phyloP scores from a whole-genome alignment of 2,888 invertebrate genomes.

The Ormia ochracea region DNA sequence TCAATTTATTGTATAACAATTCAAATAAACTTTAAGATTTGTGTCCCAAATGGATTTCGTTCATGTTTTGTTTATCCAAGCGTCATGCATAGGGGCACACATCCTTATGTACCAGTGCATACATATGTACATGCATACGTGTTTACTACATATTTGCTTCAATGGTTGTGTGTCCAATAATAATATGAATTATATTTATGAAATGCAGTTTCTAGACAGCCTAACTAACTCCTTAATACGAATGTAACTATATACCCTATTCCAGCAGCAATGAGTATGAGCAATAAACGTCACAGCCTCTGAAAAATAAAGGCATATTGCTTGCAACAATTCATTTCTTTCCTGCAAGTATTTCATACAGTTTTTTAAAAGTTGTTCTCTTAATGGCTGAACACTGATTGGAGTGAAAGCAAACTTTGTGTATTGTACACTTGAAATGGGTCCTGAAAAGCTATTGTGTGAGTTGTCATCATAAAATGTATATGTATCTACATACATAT shows the following conservation, averaged over 20 bases:
- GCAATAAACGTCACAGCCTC: conserved; percentile 16
- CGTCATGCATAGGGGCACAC: too few species aligned
- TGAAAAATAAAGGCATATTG: background rate
- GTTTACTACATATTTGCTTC: too few species aligned
- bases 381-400: conserved; percentile 25
- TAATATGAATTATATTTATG: conserved; percentile 34
- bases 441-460: conserved; percentile 40
- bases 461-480: conserved; percentile 48
- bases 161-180: too few species aligned
- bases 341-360: conserved; percentile 16
- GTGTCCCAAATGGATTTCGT: conserved; percentile 38
- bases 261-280: conserved; percentile 31
- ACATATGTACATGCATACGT: background rate
- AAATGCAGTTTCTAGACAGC: background rate
- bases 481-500: background rate
- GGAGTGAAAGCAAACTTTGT: background rate
- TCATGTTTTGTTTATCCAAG: conserved; percentile 13
- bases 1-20: conserved; percentile 53
- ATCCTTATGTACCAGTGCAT: background rate
- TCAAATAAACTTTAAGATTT: conserved; percentile 47
- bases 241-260: background rate
- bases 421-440: background rate
- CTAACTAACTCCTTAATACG: background rate
- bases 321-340: conserved; percentile 26
- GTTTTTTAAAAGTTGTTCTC: conserved; percentile 25